Percentiles rank a stretch among this genome's conserved stretches.
Evolutionary conservation across 1,140 invertebrate genomes (phyloP).

Genomic region (Odontomachus brunneus): DNA sequence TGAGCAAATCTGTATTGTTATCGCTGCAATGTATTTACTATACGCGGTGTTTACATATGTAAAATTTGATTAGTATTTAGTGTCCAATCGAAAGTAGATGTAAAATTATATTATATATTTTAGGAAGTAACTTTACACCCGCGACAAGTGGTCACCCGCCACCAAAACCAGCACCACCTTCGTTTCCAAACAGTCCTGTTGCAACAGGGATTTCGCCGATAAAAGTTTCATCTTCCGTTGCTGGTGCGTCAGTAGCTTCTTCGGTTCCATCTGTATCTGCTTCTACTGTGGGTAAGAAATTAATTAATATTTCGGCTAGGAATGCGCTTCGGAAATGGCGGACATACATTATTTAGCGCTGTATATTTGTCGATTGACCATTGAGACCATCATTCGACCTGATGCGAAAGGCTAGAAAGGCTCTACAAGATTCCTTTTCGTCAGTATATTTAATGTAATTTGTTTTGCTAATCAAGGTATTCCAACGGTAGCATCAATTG

Average conservation of each 20-base stretch:
- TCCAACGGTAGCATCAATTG: slow-evolving; percentile 77
- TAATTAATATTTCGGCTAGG: background rate
- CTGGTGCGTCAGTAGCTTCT: slow-evolving; percentile 67
- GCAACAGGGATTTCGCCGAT: slow-evolving; percentile 72
- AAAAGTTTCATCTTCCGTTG: slow-evolving; percentile 67
- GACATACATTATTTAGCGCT: background rate
- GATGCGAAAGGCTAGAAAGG: background rate
- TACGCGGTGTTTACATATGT: background rate
- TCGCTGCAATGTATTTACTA: slow-evolving; percentile 16
- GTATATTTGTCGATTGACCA: slow-evolving; percentile 3
- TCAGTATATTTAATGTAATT: slow-evolving; percentile 4
- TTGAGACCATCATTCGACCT: slow-evolving; percentile 5
- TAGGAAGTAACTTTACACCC: slow-evolving; percentile 80
- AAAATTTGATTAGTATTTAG: slow-evolving; percentile 25
- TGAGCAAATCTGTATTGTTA: slow-evolving; percentile 59
- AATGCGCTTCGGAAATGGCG: background rate
- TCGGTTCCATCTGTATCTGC: slow-evolving; percentile 74
- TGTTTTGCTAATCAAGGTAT: slow-evolving; percentile 67
- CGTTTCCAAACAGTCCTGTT: slow-evolving; percentile 83
- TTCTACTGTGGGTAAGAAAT: slow-evolving; percentile 77
- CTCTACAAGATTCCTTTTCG: background rate
- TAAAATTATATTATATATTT: slow-evolving; percentile 33
- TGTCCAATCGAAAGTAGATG: too few relatives aligned
- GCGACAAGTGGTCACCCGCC: slow-evolving; percentile 80
- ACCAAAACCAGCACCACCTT: slow-evolving; percentile 83